phyloP scores from a whole-genome alignment of 2,888 invertebrate genomes.

The Brachylomia viminalis region DNA sequence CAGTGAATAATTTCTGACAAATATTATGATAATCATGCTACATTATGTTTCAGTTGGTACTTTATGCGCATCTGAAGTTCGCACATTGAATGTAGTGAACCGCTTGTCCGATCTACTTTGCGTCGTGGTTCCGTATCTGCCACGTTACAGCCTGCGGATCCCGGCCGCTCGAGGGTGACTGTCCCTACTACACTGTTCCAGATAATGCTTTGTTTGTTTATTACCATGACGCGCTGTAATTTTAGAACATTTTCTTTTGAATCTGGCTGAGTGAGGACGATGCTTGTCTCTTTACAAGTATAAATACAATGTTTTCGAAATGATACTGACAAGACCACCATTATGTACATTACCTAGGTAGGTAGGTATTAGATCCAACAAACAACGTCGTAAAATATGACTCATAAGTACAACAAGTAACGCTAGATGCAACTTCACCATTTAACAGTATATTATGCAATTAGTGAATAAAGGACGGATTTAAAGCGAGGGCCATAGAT shows the following conservation, averaged over 20 bases:
- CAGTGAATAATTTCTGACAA: not conserved
- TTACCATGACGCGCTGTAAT: conserved; percentile 61
- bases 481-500: too few relatives aligned
- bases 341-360: conserved; percentile 25
- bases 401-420: not conserved
- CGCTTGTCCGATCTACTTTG: not conserved
- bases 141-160: conserved; percentile 42
- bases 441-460: too few relatives aligned
- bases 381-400: not conserved
- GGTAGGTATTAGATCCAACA: not conserved
- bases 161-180: conserved; percentile 51
- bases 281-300: conserved; percentile 26
- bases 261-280: conserved; percentile 41
- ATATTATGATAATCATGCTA: too few relatives aligned
- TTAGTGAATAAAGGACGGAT: too few relatives aligned
- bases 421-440: too few relatives aligned
- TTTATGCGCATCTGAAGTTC: not conserved
- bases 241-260: conserved; percentile 60
- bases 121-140: conserved; percentile 51
- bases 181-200: conserved; percentile 58
- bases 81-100: not conserved
- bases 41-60: not conserved
- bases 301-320: conserved; percentile 26
- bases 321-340: not conserved
- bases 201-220: conserved; percentile 66